Base-by-base conservation (phyloP, 2,888 invertebrate species). In the Athalia cordata region DNA sequence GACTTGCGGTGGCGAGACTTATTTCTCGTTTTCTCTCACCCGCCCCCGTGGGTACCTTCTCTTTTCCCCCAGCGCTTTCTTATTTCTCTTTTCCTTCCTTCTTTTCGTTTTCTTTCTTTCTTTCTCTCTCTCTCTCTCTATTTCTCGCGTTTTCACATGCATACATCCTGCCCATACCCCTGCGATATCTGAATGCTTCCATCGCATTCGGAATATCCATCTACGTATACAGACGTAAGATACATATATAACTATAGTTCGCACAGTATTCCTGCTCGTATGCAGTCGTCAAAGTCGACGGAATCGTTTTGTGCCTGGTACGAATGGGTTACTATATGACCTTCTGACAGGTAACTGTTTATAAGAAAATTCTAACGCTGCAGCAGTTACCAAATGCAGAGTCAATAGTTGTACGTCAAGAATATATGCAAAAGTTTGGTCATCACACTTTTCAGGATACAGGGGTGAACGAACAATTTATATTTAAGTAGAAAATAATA, bases 231-330 rank as follows among this genome's bases (percentile, higher is more conserved):
- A 7, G 11, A 55, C 7, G n/a, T 4, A 55, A 9, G 55, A 29
- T 29, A 29, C 29, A 29, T 29, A 29, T 29, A 29, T 29, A 29
- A 29, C 29, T 29, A 29, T 29, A 29, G 29, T 29, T 29, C 2
- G 29, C 29, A 29, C 29, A 55, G 68, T 7, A 13, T 50, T 68
- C 55, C 55, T 55, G 9, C 68, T 55, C 68, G 68, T 59, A 59
- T 72, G 72, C 72, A 72, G 59, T 45, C 72, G 59, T 72, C 72
- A 72, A 72, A 47, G 57, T 47, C 45, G 61, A 75, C 62, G 13
- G 75, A 75, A 75, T 75, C 75, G 75, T 75, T 75, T 64, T 61
- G 75, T 75, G 62, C 75, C 75, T 62, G 75, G 75, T 29, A 75
- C 75, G 62, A 72, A 59, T 72, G 47, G 68, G 52, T 55, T 8